Base-by-base conservation (phyloP, 2,113 vertebrate species). In the Astur gentilis region DNA sequence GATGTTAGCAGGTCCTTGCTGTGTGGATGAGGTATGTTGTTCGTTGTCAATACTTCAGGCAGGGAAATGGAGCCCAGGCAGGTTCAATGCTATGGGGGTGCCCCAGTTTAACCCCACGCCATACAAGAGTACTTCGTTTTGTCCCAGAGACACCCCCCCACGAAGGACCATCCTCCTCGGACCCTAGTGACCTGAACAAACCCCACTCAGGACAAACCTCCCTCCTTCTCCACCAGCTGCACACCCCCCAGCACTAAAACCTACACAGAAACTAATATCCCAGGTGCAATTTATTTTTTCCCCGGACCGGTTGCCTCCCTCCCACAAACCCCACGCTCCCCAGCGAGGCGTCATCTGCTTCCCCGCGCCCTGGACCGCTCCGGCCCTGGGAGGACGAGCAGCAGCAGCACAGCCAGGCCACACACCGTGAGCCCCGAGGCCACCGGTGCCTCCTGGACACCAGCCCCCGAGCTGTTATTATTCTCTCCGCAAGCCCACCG, bases 61-160 rank as follows among this genome's bases (percentile, higher is more conserved):
- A 2, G 42, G 34, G 49, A 49, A 36, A 27, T 3, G 60, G 71
- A 82, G 55, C 54, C 42, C 18, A 2, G 55, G 72, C 9, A 16
- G 42, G 54, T 12, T 62, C 83, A 7, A 1, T 1, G 26, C 47
- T 58, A 0, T 0, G 22, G 0, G 11, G 23, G 7, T 11, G 27
- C 26, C 61, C 29, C 52, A 3, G 27, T 29, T 64, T 21, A 55
- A 47, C 80, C 66, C 27, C 23, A 6, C 3, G 1, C 21, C 3
- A 0, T 9, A 10, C 1, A 2, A 6, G 19, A 62, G 62, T 16
- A 3, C 60, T 15, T 13, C 0, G 0, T 20, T 40, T 64, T 6
- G 13, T 17, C 40, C 42, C 50, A 23, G 42, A 42, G 21, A 62
- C 26, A 4, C 19, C 42, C 61, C 61, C 52, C 16, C 1, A 2